phyloP scores from a whole-genome alignment of 2,888 invertebrate species.

The Drosophila prostipennis region DNA sequence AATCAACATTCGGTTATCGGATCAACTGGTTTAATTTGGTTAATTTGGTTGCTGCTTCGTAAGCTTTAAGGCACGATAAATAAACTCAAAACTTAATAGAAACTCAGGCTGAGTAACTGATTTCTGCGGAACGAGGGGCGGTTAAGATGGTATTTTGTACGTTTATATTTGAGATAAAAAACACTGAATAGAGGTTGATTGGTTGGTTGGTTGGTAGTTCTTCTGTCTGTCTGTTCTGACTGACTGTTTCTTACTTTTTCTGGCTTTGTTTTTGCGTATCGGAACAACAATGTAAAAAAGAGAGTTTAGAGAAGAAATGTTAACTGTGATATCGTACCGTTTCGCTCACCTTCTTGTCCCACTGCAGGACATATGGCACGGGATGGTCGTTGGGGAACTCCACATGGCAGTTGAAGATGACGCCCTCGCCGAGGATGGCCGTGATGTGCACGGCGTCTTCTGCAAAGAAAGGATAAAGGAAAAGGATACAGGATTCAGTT shows the following conservation, averaged over 20 bases:
- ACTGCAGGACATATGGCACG: conserved; percentile 98
- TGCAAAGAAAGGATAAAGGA: conserved; percentile 58
- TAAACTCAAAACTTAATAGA: conserved; percentile 15
- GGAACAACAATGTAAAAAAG: conserved; percentile 83
- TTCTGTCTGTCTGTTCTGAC: conserved; percentile 57
- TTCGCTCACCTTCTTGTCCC: conserved; percentile 99
- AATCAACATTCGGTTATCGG: conserved; percentile 46
- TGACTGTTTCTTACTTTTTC: conserved; percentile 71
- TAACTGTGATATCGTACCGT: conserved; percentile 92
- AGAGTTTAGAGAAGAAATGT: conserved; percentile 86
- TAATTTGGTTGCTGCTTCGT: conserved; percentile 10
- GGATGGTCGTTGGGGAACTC: conserved; percentile 98
- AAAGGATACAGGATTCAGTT: background rate
- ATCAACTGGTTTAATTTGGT: conserved; percentile 12
- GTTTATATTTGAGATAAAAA: conserved; percentile 21
- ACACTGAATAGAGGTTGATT: conserved; percentile 15
- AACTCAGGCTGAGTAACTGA: conserved; percentile 29
- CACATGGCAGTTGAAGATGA: conserved; percentile 99
- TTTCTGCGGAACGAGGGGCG: background rate
- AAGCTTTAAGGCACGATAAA: background rate
- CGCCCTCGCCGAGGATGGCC: conserved; percentile 98
- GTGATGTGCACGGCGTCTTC: conserved; percentile 97
- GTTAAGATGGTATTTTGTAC: conserved; percentile 8
- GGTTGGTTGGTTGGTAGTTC: conserved; percentile 18
- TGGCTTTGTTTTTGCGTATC: conserved; percentile 81